Conservation (phyloP, 2,113 vertebrate genomes). For the Platanista minor region DNA sequence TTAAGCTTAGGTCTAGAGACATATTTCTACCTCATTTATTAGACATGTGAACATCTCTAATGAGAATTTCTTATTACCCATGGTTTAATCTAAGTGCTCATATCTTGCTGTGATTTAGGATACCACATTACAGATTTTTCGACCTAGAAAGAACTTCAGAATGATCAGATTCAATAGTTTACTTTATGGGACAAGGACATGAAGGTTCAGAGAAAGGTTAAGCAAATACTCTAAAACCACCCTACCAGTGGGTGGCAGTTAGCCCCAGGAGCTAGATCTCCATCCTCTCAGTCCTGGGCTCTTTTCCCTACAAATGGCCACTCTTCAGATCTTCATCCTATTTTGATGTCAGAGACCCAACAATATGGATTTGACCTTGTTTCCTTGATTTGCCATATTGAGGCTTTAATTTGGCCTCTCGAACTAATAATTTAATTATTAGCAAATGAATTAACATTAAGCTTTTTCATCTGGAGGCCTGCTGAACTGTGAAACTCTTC, state of each 20-base stretch:
- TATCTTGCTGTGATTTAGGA: not conserved
- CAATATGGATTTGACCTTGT: not conserved
- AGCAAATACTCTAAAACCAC: not conserved
- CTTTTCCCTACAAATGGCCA: not conserved
- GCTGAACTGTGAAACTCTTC: not conserved
- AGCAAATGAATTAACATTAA: not conserved
- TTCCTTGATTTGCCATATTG: not conserved
- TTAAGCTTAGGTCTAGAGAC: not conserved
- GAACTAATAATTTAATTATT: not conserved
- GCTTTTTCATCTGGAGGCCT: not conserved
- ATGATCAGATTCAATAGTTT: not conserved
- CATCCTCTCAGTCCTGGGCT: not conserved
- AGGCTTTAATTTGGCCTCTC: constrained; percentile 17
- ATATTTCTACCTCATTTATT: not conserved
- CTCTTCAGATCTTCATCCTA: not conserved
- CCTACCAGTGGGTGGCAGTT: not conserved
- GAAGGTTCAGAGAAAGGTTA: not conserved
- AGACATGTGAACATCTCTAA: not conserved
- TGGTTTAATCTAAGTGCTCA: not conserved
- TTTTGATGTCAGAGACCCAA: not conserved
- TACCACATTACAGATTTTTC: not conserved
- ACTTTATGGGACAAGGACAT: not conserved
- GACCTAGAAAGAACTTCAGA: not conserved
- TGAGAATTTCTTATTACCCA: not conserved
- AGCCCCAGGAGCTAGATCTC: not conserved